These are phyloP conservation scores for Caenorhabditis uteleia DNA, from an alignment of 2,888 invertebrate species.

Conservation along the genomic window DNA sequence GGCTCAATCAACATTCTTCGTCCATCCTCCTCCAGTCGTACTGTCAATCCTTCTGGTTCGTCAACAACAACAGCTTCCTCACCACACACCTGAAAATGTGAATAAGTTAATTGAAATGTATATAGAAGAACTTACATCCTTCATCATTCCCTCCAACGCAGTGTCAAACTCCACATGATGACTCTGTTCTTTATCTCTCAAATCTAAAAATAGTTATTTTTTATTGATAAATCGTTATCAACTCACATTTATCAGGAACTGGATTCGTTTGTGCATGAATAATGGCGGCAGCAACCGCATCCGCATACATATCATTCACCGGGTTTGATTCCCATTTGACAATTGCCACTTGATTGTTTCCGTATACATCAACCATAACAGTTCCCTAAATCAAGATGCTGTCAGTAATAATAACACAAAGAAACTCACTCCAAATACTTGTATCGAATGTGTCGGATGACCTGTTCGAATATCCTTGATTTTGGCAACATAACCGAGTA, in stretches of 20 bases:
- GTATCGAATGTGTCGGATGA: conserved; percentile 48
- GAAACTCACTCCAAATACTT: conserved; percentile 54
- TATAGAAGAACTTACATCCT: conserved; percentile 27
- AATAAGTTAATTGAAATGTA: background rate
- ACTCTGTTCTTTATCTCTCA: background rate
- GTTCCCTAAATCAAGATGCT: conserved; percentile 26
- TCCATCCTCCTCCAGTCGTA: conserved; percentile 34
- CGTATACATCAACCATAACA: conserved; percentile 27
- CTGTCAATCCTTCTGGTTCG: conserved; percentile 17
- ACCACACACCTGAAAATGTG: conserved; percentile 39
- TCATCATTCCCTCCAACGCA: conserved; percentile 37
- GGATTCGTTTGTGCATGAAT: conserved; percentile 80
- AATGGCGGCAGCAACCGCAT: conserved; percentile 87
- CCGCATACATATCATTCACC: conserved; percentile 96
- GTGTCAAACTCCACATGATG: conserved; percentile 15
- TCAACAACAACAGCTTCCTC: conserved; percentile 30
- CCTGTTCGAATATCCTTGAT: conserved; percentile 38
- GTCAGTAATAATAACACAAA: too few species aligned
- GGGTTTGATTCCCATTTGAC: conserved; percentile 95
- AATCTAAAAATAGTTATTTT: background rate
- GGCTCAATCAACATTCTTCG: conserved; percentile 15
- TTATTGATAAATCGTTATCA: background rate
- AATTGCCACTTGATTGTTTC: conserved; percentile 75
- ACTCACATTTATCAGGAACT: conserved; percentile 65
- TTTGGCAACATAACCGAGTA: conserved; percentile 29